A percentile compares a stretch with the other conserved stretches of the same genome.
These are phyloP conservation scores for Apoda limacodes DNA, from an alignment of 2,888 invertebrate genomes.

Conservation along the genomic window DNA sequence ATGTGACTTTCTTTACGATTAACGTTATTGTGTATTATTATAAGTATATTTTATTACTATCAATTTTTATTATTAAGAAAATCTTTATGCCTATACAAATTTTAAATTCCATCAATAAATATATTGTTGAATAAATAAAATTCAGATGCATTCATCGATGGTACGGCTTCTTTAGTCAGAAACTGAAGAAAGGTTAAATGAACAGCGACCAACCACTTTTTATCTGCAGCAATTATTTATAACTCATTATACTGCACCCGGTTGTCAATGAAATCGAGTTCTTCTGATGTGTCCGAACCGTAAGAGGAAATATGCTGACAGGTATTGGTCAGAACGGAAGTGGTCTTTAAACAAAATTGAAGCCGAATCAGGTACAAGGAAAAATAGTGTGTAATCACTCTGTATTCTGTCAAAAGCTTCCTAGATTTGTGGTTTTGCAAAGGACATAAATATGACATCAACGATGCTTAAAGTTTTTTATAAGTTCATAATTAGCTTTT, in stretches of 20 bases:
- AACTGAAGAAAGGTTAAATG: conserved; percentile 55
- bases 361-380: conserved; percentile 57
- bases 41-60: too few relatives aligned
- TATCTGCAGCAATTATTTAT: conserved; percentile 66
- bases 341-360: conserved; percentile 62
- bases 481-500: too few relatives aligned
- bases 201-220: conserved; percentile 49
- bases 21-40: too few relatives aligned
- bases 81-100: too few relatives aligned
- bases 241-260: conserved; percentile 62
- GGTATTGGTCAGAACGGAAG: conserved; percentile 65
- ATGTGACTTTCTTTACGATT: too few relatives aligned
- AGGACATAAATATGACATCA: too few relatives aligned
- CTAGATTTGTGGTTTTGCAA: conserved; percentile 29
- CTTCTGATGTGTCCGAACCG: conserved; percentile 61
- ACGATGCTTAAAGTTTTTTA: too few relatives aligned
- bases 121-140: not conserved
- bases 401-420: conserved; percentile 43
- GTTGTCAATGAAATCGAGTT: conserved; percentile 65
- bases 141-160: conserved; percentile 26
- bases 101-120: too few relatives aligned
- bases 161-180: conserved; percentile 40
- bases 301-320: conserved; percentile 66
- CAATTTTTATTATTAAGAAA: too few relatives aligned
- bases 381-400: conserved; percentile 47